Evolutionary conservation across 2,888 invertebrate species (phyloP), one percentile per base, ranked within the genome.

Genomic region (Mythimna impura): DNA sequence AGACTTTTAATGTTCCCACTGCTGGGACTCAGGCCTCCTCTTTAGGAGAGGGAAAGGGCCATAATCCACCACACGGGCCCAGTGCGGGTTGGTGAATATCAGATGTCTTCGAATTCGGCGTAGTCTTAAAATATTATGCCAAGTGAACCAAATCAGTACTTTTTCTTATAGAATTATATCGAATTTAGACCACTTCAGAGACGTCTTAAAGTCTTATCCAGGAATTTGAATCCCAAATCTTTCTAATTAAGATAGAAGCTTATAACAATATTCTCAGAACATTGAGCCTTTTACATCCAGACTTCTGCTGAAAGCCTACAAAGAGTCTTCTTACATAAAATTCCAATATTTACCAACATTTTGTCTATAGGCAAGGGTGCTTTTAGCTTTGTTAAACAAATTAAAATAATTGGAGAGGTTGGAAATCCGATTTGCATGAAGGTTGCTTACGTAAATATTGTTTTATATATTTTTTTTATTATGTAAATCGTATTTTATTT

Each of bases 381-480:
- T 71, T 22, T 64, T 52, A 34, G 52, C 68, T 60, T 52, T 36
- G 20, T 9, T 34, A 69, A 70, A 61, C 61, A 55, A 73, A 73
- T 66, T 57, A 54, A 40, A 43, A 25, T 40, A 61, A 62, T 40
- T 25, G 40, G 17, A 52, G 55, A 57, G 20, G 36, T n/a, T 10
- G 52, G 22, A 55, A 81, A 66, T 52, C 30, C 62, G 57, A 68
- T 63, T 74, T 40, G 10, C 55, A 65, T 12, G 50, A 63, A 65
- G 54, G 43, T 6, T 43, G 47, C 22, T 34, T 64, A 55, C 10
- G 34, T 73, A 78, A 73, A 67, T 66, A 66, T 8, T 4, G 0
- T 9, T 17, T 14, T 43, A 1, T 47, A 14, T 12, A 4, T 20
- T 20, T 17, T 47, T 47, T 47, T 47, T 20, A 47, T 20, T 17